Conservation (phyloP, 2,113 vertebrate species). For the Leiothrix lutea region DNA sequence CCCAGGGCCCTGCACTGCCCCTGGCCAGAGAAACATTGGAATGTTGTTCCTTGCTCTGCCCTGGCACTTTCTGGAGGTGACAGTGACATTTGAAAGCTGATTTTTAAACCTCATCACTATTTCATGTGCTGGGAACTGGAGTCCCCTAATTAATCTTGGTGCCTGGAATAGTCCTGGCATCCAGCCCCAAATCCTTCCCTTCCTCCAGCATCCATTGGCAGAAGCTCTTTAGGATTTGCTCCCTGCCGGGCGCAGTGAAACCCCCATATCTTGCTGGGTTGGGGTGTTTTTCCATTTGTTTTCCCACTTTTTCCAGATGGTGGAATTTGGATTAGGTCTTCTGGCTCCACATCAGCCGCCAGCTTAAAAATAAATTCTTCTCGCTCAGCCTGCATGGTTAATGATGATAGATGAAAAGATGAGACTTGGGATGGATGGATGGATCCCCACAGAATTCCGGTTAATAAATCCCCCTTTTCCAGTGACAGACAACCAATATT, state of each 20-base stretch:
- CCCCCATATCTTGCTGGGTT: background rate
- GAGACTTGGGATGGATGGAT: background rate
- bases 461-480: background rate
- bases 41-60: background rate
- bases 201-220: background rate
- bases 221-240: background rate
- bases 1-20: accelerated
- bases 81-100: background rate
- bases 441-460: background rate
- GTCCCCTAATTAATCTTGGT: background rate
- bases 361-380: background rate
- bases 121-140: background rate
- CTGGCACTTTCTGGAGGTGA: background rate
- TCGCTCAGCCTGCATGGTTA: background rate
- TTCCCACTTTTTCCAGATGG: background rate
- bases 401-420: background rate
- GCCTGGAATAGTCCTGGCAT: background rate
- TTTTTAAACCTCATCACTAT: background rate
- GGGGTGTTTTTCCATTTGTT: background rate
- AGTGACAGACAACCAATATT: background rate
- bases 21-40: background rate
- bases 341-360: background rate
- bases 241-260: accelerated
- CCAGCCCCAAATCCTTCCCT: background rate
- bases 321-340: background rate